phyloP scores from a whole-genome alignment of 2,797 vertebrate genomes.

The Columba guinea region DNA sequence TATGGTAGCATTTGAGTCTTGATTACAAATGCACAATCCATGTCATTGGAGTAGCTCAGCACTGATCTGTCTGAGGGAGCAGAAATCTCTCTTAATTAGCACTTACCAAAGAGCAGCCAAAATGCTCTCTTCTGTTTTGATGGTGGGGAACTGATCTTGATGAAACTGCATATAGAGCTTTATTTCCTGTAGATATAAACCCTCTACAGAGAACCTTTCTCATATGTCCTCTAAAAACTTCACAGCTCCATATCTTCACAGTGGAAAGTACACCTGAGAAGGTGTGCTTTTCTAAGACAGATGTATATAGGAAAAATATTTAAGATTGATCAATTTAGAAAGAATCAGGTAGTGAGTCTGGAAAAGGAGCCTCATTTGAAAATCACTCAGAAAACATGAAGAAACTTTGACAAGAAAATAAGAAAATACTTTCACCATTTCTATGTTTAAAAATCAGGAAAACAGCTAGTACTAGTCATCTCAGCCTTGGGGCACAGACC shows the following conservation, averaged over 20 bases:
- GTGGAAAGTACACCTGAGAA: neutral
- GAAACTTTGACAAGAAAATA: neutral
- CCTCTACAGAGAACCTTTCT: neutral
- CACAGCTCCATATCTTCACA: neutral
- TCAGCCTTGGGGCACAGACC: neutral
- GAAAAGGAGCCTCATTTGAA: neutral
- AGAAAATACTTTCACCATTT: neutral
- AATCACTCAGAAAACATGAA: neutral
- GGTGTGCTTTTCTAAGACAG: neutral
- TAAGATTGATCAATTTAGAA: neutral
- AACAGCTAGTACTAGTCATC: neutral
- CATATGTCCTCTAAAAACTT: neutral
- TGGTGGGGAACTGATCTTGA: neutral
- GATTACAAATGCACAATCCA: constrained; percentile 31
- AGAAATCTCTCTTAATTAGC: constrained; percentile 27
- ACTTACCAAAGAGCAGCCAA: too few relatives aligned
- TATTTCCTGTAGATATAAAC: neutral
- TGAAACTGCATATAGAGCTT: neutral
- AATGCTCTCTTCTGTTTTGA: neutral
- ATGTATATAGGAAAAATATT: neutral
- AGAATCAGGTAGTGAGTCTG: neutral
- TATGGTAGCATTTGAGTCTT: constrained; percentile 9
- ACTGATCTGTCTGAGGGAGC: neutral
- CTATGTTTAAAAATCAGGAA: neutral
- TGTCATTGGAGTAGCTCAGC: neutral